Conservation (phyloP, 37 sponge, comb jelly and placozoan species). For the Oscarella lobularis region DNA sequence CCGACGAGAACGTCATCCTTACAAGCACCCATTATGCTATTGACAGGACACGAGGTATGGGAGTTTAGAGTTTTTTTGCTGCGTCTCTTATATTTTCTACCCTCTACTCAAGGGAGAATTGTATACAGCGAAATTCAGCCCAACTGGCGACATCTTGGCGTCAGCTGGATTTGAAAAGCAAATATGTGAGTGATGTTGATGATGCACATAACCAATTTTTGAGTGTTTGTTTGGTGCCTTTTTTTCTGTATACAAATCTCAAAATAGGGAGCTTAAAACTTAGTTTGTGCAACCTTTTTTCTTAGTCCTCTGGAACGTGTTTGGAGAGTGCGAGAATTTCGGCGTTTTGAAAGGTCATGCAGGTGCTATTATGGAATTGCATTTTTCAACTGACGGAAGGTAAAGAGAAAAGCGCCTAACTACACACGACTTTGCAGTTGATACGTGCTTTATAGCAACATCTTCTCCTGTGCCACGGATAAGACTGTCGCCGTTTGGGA, state of each 20-base stretch:
- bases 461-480: constrained; percentile 77
- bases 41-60: constrained; percentile 78
- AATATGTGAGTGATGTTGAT: constrained; percentile 74
- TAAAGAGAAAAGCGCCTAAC: constrained; percentile 1
- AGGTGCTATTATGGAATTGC: constrained; percentile 74
- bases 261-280: neutral
- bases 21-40: constrained; percentile 92
- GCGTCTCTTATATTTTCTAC: neutral
- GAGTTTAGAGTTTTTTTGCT: neutral
- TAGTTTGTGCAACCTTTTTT: neutral
- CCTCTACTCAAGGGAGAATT: constrained; percentile 42
- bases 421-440: neutral
- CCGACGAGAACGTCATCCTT: constrained; percentile 80
- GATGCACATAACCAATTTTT: neutral
- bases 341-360: constrained; percentile 74
- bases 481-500: constrained; percentile 92
- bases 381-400: constrained; percentile 78
- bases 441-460: constrained; percentile 18
- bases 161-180: constrained; percentile 82
- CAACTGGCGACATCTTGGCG: constrained; percentile 79
- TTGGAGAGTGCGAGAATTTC: constrained; percentile 97
- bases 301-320: constrained; percentile 92
- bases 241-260: too few relatives aligned
- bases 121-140: constrained; percentile 61
- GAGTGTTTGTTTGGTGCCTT: neutral